Base-by-base conservation (phyloP, 2,888 invertebrate species). In the Brachylomia viminalis region DNA sequence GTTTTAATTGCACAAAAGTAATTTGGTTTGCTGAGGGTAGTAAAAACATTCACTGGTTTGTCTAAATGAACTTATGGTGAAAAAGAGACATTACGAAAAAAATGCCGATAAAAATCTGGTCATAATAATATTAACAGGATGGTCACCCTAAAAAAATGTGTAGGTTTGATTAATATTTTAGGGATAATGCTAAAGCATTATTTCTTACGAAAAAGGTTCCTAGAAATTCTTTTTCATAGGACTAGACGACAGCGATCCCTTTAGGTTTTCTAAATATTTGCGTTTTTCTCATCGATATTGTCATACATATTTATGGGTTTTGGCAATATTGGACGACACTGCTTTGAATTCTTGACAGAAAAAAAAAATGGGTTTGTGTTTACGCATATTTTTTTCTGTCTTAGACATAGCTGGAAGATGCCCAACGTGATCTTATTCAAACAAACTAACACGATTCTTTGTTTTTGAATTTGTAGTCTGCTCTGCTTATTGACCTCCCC, bases 131-230 rank as follows among this genome's bases (percentile, higher is more conserved):
- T 17, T 1, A 10, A 10, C 1, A 61, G 0, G 11, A 54, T 71
- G 76, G 77, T 84, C 68, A 77, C 69, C 72, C 62, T 42, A 77
- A 58, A 45, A 66, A 56, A 52, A 65, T 27, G n/a, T 49, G 33
- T 47, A 67, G 67, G 82, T 83, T 80, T 88, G 88, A 89, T 89
- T 89, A 79, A 80, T 77, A 83, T 86, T 87, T 87, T 86, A 87
- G 75, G 82, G 71, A 87, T 87, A 30, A 79, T 84, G 82, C 83
- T 76, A 80, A 67, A 76, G 70, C 78, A 85, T 86, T 86, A 87
- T 88, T 88, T 88, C 86, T 66, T 81, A 30, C 74, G 80, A 86
- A 88, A 89, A 91, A 87, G 88, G 87, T 86, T 86, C 82, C 77
- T 79, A 84, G 68, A 85, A 75, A 84, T 84, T 82, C 75, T 76